Conservation (phyloP, 2,888 invertebrate genomes). For the Dione juno region DNA sequence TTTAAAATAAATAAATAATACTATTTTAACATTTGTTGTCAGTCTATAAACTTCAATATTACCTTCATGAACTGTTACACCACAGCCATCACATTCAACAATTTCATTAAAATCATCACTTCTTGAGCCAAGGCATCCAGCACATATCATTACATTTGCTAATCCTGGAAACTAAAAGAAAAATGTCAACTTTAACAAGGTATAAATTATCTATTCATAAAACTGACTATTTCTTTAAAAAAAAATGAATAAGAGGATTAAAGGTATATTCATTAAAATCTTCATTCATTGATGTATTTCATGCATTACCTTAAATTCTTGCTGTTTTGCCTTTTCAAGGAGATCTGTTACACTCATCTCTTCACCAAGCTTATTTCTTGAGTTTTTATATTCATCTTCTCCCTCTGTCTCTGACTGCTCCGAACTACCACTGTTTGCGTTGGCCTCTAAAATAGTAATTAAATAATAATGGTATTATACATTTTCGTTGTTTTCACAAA, state of each 20-base stretch:
- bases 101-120: constrained; percentile 98
- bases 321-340: constrained; percentile 69
- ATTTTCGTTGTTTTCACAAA: too few relatives aligned
- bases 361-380: constrained; percentile 67
- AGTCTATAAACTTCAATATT: constrained; percentile 35
- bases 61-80: constrained; percentile 98
- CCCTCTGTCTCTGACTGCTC: constrained; percentile 74
- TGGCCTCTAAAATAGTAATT: constrained; percentile 54
- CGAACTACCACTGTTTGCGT: constrained; percentile 63
- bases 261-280: too few relatives aligned
- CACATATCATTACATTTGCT: constrained; percentile 92
- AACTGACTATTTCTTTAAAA: too few relatives aligned
- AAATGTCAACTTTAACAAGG: background rate
- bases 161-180: constrained; percentile 73
- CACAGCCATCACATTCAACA: constrained; percentile 98
- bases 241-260: too few relatives aligned
- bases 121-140: constrained; percentile 95
- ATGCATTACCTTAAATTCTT: constrained; percentile 71
- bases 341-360: constrained; percentile 70
- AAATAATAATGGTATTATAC: background rate
- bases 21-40: too few relatives aligned
- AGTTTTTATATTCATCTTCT: constrained; percentile 65
- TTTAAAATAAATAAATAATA: too few relatives aligned
- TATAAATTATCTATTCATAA: too few relatives aligned
- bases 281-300: too few relatives aligned